Percentiles rank a stretch among this genome's conserved stretches.
phyloP scores from a whole-genome alignment of 1,140 invertebrate genomes.

The Ganaspis sp. region DNA sequence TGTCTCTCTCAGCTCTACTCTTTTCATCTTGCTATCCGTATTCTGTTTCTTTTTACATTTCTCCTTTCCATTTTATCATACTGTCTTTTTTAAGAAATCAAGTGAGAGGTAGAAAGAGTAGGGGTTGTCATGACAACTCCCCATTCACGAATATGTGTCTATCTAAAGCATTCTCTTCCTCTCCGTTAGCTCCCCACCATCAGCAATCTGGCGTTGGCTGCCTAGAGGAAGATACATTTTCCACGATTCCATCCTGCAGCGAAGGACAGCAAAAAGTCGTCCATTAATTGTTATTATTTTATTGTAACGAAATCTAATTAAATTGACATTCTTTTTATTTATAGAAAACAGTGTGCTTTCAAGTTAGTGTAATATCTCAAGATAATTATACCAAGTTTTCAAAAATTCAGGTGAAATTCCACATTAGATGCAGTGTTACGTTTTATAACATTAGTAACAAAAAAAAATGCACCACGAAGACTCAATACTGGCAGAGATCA shows the following conservation, averaged over 20 bases:
- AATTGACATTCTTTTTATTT: background rate
- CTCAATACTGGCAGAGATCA: too few relatives aligned
- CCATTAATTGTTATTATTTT: background rate
- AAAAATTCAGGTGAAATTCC: too few relatives aligned
- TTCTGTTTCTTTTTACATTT: slow-evolving; percentile 33
- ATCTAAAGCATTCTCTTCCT: slow-evolving; percentile 40
- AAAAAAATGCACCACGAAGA: too few relatives aligned
- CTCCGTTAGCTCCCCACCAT: slow-evolving; percentile 36
- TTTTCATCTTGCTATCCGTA: slow-evolving; percentile 40
- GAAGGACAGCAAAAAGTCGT: background rate
- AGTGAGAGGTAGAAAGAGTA: slow-evolving; percentile 67
- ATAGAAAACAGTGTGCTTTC: too few relatives aligned
- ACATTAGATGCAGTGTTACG: too few relatives aligned
- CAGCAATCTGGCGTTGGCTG: slow-evolving; percentile 34
- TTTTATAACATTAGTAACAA: too few relatives aligned
- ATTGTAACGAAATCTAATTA: background rate
- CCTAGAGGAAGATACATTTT: slow-evolving; percentile 66
- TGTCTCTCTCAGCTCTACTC: slow-evolving; percentile 38
- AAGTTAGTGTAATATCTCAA: too few relatives aligned
- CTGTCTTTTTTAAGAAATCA: slow-evolving; percentile 32
- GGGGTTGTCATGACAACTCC: slow-evolving; percentile 75
- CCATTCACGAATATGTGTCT: slow-evolving; percentile 66
- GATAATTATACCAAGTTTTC: too few relatives aligned
- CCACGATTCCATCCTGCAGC: slow-evolving; percentile 43
- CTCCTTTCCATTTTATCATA: slow-evolving; percentile 48